Base-by-base conservation (phyloP, 1,140 invertebrate genomes). In the Drosophila varians region DNA sequence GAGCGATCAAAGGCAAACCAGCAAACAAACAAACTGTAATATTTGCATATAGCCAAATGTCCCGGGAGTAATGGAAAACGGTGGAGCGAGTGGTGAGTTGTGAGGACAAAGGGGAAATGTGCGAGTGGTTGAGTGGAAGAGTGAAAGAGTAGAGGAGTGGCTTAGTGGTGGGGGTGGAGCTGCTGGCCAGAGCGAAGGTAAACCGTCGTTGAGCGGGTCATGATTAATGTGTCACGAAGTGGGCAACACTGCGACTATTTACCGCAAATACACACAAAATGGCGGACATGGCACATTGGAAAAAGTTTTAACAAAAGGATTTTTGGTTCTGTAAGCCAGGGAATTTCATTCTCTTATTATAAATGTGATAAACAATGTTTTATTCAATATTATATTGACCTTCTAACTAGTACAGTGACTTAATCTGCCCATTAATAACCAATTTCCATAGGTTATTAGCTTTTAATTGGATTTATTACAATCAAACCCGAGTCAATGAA, bases 151-250 rank as follows among this genome's bases (percentile, higher is more conserved):
- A 48, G 21, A 8, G 26, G 9, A 23, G 55, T 18, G 16, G 28
- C 4, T 38, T 16, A 14, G 36, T 43, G 12, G 14, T 36, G 46
- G 11, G 55, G 46, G 21, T 28, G 36, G 25, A 45, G 23, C 16
- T 12, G 42, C 42, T 49, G 54, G 40, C 57, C 53, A 73, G 78
- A 46, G 16, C 66, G 43, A 46, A 77, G 83, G 77, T 87, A 82
- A 87, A 87, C 74, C 77, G 77, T 64, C 82, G 77, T 86, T 87
- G 82, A 82, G 82, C 73, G 62, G 82, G 82, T 87, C 82, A 80
- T 86, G 82, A 86, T 86, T 86, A 86, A 86, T 86, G 82, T 86
- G 82, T 74, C 82, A 86, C 73, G 82, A 86, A 86, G 68, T 78
- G 65, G 53, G 66, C 76, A 79, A 57, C 76, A 79, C 48, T 46